Evolutionary conservation across 1,140 invertebrate species (phyloP), one percentile per base, ranked within the genome.

Genomic region (Drosophila suzukii): DNA sequence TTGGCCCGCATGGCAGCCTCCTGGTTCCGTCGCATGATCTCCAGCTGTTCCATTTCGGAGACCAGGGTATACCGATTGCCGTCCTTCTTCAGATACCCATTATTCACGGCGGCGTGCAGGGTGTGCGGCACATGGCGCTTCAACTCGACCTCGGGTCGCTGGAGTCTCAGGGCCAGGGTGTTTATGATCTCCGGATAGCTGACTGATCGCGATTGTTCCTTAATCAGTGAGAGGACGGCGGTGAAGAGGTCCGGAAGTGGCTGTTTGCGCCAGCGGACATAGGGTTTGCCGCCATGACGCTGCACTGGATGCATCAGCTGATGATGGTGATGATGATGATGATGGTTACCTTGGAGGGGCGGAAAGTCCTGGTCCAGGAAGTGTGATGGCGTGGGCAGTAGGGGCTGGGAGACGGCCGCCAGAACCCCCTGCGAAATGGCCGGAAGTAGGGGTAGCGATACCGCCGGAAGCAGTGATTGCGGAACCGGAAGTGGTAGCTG

Each of bases 161-260:
- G 66, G 20, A 88, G 59, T 7, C 83, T 66, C 17, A 41, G 13
- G 13, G 79, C 30, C 17, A 86, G 44, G 12, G 46, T 59, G 8
- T 44, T 75, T 8, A 86, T 79, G 13, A 86, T 76, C 36, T 86
- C 83, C n/a, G 75, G 83, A 76, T 86, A 86, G 60, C 84, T 89
- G 3, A 86, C 72, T 6, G 83, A 68, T 4, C 83, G 84, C n/a
- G 53, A 59, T 0, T 73, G 51, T 4, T 83, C 83, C 0, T 53
- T 56, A 67, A 86, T 76, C 10, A 88, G 38, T 0, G 57, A 38
- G 6, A 86, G 20, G 2, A 89, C 75, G 0, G 67, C 63, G 3
- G 46, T 43, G 20, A 83, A 83, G 0, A 89, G 46, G 56, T 88
- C 79, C 24, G 83, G 67, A 17, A 73, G 39, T n/a, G 77, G 79